Evolutionary conservation across 2,888 invertebrate species (phyloP).

Genomic region (Drosophila sordidula): DNA sequence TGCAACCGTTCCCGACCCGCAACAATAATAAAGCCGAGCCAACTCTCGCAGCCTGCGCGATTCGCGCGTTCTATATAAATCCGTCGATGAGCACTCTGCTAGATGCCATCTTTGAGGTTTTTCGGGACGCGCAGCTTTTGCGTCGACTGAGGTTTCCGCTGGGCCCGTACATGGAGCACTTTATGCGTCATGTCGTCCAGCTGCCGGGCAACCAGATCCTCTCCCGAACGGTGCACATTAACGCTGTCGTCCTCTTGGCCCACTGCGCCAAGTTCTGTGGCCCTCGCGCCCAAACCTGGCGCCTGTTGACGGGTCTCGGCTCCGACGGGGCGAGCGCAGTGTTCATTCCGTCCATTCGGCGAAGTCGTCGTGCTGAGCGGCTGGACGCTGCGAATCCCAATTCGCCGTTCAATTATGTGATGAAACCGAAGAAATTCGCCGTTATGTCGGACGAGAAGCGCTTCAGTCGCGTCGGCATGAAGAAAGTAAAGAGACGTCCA

Average conservation of each 20-base stretch:
- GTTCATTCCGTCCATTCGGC: too few species aligned
- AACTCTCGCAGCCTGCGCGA: too few species aligned
- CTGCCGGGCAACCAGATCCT: not conserved
- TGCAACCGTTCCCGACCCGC: not conserved
- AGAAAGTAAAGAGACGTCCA: not conserved
- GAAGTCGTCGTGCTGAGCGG: too few species aligned
- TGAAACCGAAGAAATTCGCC: not conserved
- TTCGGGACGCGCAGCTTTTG: not conserved
- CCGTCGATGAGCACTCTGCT: not conserved
- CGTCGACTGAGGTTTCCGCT: not conserved
- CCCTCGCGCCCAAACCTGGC: not conserved
- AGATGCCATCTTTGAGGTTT: not conserved
- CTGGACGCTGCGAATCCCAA: not conserved
- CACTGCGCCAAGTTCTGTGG: not conserved
- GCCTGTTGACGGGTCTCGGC: not conserved
- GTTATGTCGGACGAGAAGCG: not conserved
- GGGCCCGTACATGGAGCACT: not conserved
- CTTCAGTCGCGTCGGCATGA: not conserved
- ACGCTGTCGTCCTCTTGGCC: not conserved
- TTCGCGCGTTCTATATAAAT: not conserved
- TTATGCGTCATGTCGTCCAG: not conserved
- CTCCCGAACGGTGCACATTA: not conserved
- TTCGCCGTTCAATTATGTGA: not conserved
- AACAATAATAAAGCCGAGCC: not conserved
- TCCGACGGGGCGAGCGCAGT: too few species aligned